Evolutionary conservation across 2,113 vertebrate species (phyloP).

Genomic region (Paratilapia polleni): DNA sequence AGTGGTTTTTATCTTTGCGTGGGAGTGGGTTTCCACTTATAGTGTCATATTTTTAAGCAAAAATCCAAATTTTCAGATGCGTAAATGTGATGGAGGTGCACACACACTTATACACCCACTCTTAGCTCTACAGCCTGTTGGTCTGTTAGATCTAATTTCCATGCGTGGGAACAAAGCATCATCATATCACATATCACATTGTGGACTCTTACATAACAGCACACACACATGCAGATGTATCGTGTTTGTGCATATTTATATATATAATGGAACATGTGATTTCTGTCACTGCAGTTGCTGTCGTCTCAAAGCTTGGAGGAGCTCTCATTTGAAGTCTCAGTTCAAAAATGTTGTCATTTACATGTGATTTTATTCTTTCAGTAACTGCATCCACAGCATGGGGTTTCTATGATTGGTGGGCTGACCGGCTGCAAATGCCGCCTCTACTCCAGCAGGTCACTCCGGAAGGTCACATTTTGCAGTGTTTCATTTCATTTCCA

Average conservation of each 20-base stretch:
- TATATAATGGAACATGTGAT: not conserved
- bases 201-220: slow-evolving; percentile 43
- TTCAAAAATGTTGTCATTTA: no score
- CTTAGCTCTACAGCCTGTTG: slow-evolving; percentile 41
- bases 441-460: not conserved
- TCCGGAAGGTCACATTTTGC: not conserved
- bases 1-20: not conserved
- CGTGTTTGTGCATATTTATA: not conserved
- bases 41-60: slow-evolving; percentile 14
- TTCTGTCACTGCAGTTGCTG: not conserved
- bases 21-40: not conserved
- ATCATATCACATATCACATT: slow-evolving; percentile 53
- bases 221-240: slow-evolving; percentile 15
- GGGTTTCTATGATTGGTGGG: not conserved
- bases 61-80: not conserved
- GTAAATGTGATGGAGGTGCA: not conserved
- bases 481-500: not conserved
- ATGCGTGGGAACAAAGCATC: slow-evolving; percentile 67
- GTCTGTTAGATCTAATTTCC: slow-evolving; percentile 53
- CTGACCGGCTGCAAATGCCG: accelerated
- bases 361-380: not conserved
- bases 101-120: slow-evolving; percentile 46
- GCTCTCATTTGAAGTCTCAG: no score
- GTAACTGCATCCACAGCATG: not conserved
- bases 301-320: not conserved